phyloP scores from a whole-genome alignment of 2,797 vertebrate species.

The Garrulus glandarius region DNA sequence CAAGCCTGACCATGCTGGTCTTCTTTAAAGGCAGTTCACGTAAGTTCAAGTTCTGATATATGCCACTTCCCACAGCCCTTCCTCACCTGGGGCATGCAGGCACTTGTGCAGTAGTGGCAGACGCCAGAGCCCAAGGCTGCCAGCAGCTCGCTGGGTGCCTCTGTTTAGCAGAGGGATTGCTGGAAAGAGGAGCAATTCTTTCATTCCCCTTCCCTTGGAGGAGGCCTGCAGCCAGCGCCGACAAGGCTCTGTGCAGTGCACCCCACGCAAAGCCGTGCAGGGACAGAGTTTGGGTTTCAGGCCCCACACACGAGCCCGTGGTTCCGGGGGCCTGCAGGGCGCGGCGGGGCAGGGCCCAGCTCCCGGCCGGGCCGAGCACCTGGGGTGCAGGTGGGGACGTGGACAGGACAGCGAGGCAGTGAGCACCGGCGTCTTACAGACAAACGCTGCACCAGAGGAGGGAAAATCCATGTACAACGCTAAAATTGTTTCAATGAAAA shows the following conservation, averaged over 20 bases:
- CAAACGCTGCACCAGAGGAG: neutral
- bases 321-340: fast-evolving
- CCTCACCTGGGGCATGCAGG: neutral
- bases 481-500: fast-evolving
- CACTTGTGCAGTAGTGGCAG: neutral
- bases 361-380: neutral
- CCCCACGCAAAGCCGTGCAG: fast-evolving
- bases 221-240: neutral
- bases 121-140: neutral
- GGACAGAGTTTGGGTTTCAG: neutral
- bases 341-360: neutral
- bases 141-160: neutral
- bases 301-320: fast-evolving
- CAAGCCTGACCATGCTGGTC: neutral
- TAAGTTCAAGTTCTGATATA: neutral
- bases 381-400: fast-evolving
- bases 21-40: neutral
- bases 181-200: neutral
- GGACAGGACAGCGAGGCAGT: fast-evolving
- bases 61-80: neutral
- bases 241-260: fast-evolving
- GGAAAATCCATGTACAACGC: neutral
- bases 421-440: fast-evolving
- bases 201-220: neutral
- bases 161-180: neutral